A percentile compares a stretch with the other conserved stretches of the same genome.
Evolutionary conservation across 92 coral and sea anemone genomes (phyloP).

Genomic region (Isaurus tuberculatus): DNA sequence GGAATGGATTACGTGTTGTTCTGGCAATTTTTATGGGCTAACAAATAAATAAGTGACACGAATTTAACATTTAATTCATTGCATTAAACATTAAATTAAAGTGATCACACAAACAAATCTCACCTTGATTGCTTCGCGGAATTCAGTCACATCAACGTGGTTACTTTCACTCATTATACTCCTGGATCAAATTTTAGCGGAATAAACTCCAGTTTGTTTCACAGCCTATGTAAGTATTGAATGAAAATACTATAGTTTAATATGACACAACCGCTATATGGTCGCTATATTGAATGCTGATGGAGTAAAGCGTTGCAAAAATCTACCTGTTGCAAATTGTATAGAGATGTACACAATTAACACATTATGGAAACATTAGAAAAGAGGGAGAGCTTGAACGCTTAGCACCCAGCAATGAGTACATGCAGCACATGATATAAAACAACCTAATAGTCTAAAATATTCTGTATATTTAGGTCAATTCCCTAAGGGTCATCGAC

Average conservation of each 20-base stretch:
- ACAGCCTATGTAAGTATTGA: neutral
- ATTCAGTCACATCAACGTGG: neutral
- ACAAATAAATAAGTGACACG: neutral
- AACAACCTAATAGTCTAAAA: neutral
- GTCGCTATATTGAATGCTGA: neutral
- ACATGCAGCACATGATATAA: neutral
- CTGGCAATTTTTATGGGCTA: neutral
- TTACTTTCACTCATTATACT: neutral
- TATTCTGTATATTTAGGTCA: neutral
- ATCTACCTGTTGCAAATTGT: neutral
- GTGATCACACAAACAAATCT: neutral
- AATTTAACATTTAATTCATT: neutral
- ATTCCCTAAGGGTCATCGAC: too few species aligned
- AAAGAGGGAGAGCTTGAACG: neutral
- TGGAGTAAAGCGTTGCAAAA: neutral
- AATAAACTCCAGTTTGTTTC: neutral
- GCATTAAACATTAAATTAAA: neutral
- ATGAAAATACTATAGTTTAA: neutral
- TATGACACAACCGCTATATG: neutral
- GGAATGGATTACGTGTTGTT: neutral
- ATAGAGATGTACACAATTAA: neutral
- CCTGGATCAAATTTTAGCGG: neutral
- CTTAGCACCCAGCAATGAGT: neutral
- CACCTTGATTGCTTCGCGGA: constrained; percentile 19
- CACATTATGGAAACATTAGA: neutral